phyloP scores from a whole-genome alignment of 1,140 invertebrate genomes.

The Coenobita brevimanus region DNA sequence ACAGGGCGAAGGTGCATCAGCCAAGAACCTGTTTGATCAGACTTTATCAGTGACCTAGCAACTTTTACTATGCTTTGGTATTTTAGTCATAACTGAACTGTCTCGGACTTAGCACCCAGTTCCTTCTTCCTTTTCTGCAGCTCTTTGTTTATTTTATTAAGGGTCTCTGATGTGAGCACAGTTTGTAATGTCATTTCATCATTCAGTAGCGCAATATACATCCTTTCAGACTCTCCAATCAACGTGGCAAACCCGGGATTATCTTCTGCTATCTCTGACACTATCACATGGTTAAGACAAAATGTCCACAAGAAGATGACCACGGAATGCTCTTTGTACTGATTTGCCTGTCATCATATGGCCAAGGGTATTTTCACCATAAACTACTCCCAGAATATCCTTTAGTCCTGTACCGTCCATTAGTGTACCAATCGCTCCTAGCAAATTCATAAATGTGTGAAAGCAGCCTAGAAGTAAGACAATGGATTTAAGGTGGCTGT shows the following conservation, averaged over 20 bases:
- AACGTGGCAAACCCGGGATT: not conserved
- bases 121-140: not conserved
- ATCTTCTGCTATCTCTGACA: not conserved
- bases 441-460: conserved; percentile 56
- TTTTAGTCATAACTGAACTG: not conserved
- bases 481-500: conserved; percentile 30
- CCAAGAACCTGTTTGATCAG: not conserved
- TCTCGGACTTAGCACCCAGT: not conserved
- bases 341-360: conserved; percentile 27
- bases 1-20: no score
- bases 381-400: not conserved
- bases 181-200: not conserved
- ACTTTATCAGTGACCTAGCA: not conserved
- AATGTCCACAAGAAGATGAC: not conserved
- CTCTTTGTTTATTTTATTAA: not conserved
- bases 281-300: not conserved
- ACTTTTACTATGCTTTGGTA: not conserved
- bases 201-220: not conserved
- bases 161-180: not conserved
- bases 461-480: conserved; percentile 46
- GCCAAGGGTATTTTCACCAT: conserved; percentile 18
- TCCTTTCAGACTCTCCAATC: not conserved
- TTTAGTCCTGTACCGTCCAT: conserved; percentile 44
- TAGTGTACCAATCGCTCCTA: conserved; percentile 46
- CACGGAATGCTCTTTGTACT: no score